Evolutionary conservation across 2,797 vertebrate genomes (phyloP).

Genomic region (Erithacus rubecula): DNA sequence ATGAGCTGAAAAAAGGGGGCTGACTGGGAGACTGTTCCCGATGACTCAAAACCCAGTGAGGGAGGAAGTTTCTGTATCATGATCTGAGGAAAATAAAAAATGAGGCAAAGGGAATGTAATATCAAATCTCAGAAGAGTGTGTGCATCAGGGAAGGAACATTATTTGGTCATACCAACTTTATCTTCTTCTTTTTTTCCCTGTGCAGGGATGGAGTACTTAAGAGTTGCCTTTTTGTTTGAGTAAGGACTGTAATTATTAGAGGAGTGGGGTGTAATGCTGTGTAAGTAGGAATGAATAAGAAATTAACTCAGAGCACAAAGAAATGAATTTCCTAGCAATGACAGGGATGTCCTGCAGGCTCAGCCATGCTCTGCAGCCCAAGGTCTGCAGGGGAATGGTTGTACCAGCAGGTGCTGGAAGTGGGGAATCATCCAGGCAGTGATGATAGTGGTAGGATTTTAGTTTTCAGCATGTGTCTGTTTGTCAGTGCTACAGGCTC

Average conservation of each 20-base stretch:
- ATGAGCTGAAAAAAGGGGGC: neutral
- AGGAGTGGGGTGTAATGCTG: neutral
- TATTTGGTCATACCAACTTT: neutral
- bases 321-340: neutral
- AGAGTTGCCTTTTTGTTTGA: neutral
- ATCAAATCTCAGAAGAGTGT: neutral
- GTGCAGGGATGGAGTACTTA: neutral
- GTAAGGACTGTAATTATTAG: neutral
- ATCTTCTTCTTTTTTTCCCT: neutral
- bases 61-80: neutral
- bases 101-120: neutral
- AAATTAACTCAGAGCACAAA: neutral
- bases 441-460: fast-evolving
- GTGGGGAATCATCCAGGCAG: neutral
- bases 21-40: neutral
- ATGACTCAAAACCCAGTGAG: neutral
- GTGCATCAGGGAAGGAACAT: neutral
- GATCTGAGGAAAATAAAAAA: neutral
- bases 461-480: neutral
- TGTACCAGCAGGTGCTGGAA: neutral
- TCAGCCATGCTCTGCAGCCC: neutral
- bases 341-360: neutral
- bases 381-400: neutral
- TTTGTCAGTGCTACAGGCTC: neutral
- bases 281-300: neutral